Evolutionary conservation across 2,888 invertebrate genomes (phyloP), one percentile per base, ranked within the genome.

Genomic region (Koerneria pararmatus): DNA sequence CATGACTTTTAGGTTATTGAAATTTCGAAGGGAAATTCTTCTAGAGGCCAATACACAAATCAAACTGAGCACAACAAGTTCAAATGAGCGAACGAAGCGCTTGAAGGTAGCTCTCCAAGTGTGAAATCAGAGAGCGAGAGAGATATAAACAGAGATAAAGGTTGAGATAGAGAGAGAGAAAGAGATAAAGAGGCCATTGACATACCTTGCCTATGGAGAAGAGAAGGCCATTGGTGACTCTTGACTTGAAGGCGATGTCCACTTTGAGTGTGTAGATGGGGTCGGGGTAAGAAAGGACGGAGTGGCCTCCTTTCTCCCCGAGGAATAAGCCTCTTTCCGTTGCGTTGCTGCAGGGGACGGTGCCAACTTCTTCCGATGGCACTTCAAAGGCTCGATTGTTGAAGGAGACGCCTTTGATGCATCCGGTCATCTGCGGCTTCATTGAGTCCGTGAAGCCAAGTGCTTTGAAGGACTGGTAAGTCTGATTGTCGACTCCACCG

Each of bases 241-340:
- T 71, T 19, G 83, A 78, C 46, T 80, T 76, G 37, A 83, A 65
- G 34, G 80, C 80, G 59, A 83, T 63, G 57, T 83, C 82, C 27
- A 78, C 69, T 56, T 67, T 72, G 71, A 82, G 80, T 11, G 73
- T 60, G 5, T 67, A 48, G 51, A 79, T 78, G 46, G 79, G 74
- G 69, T 57, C 31, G n/a, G 34, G 4, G 24, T 41, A 46, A 15
- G 53, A 48, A n/a, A 85, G 71, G 61, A 82, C 79, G 15, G 85
- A 80, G 71, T 84, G 84, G 62, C 85, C 86, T 60, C 85, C 85
- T 46, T 80, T 78, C n/a, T 77, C 75, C 59, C 83, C 82, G 76
- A 86, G 85, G 79, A 82, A 86, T 22, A 85, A 76, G 65, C 86
- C 86, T 31, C 74, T 70, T 66, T 86, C 86, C 19, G 74, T 74